Evolutionary conservation across 2,888 invertebrate genomes (phyloP).

Genomic region (Perdita meconis): DNA sequence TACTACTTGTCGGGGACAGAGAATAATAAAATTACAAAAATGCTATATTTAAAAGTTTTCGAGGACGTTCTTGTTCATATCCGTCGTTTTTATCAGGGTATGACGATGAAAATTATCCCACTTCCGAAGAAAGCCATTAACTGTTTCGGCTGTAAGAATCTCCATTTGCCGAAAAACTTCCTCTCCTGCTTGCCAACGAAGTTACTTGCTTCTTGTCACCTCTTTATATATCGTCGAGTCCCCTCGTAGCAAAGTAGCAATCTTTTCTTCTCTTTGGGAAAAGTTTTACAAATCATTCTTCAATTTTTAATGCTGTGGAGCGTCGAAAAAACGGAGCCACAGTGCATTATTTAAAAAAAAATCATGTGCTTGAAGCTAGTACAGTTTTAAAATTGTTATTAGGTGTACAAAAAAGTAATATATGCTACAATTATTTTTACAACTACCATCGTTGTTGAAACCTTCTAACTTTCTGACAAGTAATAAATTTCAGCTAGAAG

Average conservation of each 20-base stretch:
- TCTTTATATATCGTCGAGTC: slow-evolving; percentile 15
- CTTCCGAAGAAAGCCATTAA: background rate
- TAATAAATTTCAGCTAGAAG: no score
- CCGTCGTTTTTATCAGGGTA: background rate
- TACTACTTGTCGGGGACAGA: background rate
- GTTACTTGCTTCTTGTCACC: slow-evolving; percentile 16
- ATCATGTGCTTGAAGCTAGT: no score
- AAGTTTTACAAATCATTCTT: background rate
- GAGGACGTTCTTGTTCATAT: background rate
- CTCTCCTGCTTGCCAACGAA: background rate
- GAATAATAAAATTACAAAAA: background rate
- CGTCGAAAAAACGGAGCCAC: no score
- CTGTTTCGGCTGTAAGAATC: slow-evolving; percentile 18
- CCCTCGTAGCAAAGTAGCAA: background rate
- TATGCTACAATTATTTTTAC: no score
- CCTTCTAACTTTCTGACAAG: no score
- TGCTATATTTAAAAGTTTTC: slow-evolving; percentile 17
- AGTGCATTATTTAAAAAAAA: no score
- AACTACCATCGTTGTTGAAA: no score
- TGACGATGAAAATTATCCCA: slow-evolving; percentile 37
- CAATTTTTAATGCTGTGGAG: no score
- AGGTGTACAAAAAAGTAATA: no score
- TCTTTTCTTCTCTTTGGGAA: background rate
- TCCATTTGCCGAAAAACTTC: slow-evolving; percentile 22
- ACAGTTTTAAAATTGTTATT: no score